phyloP scores from a whole-genome alignment of 2,113 vertebrate species.

The Cairina moschata region DNA sequence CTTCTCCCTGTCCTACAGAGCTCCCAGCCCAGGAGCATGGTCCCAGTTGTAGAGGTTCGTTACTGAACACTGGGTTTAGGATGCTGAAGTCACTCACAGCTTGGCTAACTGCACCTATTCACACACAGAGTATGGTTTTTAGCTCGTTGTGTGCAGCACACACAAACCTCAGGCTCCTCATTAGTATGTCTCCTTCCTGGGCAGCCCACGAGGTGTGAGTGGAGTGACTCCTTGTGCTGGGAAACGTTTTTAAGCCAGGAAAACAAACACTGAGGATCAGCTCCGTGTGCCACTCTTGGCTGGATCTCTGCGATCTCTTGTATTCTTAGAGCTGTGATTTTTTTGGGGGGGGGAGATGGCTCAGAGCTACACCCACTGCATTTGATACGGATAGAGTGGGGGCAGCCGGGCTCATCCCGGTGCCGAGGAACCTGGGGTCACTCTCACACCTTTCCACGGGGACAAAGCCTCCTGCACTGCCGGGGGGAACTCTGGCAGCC shows the following conservation, averaged over 20 bases:
- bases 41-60: not conserved
- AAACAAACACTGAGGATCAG: not conserved
- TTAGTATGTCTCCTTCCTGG: not conserved
- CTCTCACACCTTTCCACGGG: not conserved
- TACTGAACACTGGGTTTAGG: not conserved
- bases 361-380: not conserved
- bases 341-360: not conserved
- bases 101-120: not conserved
- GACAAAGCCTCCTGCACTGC: not conserved
- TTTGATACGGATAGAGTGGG: not conserved
- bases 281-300: not conserved
- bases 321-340: not conserved
- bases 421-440: not conserved
- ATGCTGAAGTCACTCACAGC: not conserved
- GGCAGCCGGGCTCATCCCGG: not conserved
- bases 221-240: not conserved
- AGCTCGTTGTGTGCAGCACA: not conserved
- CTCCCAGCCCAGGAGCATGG: not conserved
- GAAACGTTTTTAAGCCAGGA: not conserved
- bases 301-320: not conserved
- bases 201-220: not conserved
- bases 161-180: not conserved
- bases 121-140: not conserved
- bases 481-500: not conserved
- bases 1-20: not conserved